Conservation (phyloP, 2,888 invertebrate genomes). For the Erebia ligea region DNA sequence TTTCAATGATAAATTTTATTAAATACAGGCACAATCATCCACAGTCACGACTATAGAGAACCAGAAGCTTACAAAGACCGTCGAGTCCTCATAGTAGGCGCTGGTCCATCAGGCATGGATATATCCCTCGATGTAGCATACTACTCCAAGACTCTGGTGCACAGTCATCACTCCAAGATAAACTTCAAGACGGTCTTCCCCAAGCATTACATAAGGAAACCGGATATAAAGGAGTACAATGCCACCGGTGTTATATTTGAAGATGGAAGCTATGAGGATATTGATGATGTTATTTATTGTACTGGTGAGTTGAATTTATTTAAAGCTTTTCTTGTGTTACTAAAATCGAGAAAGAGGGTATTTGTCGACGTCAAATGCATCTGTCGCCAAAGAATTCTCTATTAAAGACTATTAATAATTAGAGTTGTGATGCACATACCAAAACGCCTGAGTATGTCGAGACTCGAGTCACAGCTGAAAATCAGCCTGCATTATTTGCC, state of each 20-base stretch:
- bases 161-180: slow-evolving; percentile 78
- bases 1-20: too few species aligned
- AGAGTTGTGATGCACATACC: too few species aligned
- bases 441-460: too few species aligned
- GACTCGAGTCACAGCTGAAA: too few species aligned
- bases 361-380: too few species aligned
- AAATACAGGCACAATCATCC: slow-evolving; percentile 82
- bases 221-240: slow-evolving; percentile 76
- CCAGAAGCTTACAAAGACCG: slow-evolving; percentile 83
- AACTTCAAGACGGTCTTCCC: slow-evolving; percentile 72
- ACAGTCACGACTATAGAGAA: slow-evolving; percentile 89
- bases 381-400: too few species aligned
- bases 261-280: slow-evolving; percentile 83
- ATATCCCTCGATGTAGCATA: slow-evolving; percentile 85
- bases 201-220: slow-evolving; percentile 74
- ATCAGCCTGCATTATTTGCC: too few species aligned
- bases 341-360: too few species aligned
- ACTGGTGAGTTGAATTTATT: slow-evolving; percentile 79
- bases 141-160: slow-evolving; percentile 68
- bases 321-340: too few species aligned
- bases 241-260: slow-evolving; percentile 81
- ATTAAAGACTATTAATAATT: too few species aligned
- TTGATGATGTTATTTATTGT: slow-evolving; percentile 88
- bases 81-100: slow-evolving; percentile 86
- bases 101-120: slow-evolving; percentile 89